Conservation (phyloP, 2,797 vertebrate genomes). For the Pseudochromis fuscus region DNA sequence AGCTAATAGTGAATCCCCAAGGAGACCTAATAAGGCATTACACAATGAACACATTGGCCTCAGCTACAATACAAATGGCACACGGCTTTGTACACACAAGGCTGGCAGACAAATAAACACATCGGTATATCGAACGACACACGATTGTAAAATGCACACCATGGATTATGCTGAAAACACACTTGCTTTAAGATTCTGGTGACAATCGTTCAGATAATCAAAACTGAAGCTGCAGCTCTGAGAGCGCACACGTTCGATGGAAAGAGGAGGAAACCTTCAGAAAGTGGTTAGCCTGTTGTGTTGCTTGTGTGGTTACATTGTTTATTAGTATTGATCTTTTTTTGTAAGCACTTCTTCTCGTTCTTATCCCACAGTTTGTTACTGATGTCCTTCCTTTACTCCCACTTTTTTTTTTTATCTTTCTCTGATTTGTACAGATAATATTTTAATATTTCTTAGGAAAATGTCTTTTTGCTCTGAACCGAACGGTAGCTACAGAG, state of each 20-base stretch:
- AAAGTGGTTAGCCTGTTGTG: conserved; percentile 59
- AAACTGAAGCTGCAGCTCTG: conserved; percentile 8
- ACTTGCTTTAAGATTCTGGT: not conserved
- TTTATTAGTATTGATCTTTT: conserved; percentile 64
- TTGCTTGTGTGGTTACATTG: conserved; percentile 59
- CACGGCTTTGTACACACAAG: conserved; percentile 33
- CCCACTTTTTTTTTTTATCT: conserved; percentile 41
- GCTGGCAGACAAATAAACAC: conserved; percentile 43
- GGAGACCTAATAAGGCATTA: conserved; percentile 61
- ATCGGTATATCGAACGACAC: conserved; percentile 11
- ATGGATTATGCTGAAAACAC: conserved; percentile 2
- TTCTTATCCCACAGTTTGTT: conserved; percentile 53
- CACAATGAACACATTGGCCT: conserved; percentile 39
- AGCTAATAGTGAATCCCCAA: conserved; percentile 64
- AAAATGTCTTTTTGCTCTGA: conserved; percentile 58
- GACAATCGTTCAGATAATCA: conserved; percentile 22
- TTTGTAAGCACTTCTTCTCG: conserved; percentile 59
- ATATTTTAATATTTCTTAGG: conserved; percentile 70
- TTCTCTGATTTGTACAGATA: conserved; percentile 77
- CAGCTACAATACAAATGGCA: conserved; percentile 46
- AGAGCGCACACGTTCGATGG: conserved; percentile 22
- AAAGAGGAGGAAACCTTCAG: conserved; percentile 59
- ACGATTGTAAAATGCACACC: conserved; percentile 32
- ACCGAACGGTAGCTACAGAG: conserved; percentile 53
- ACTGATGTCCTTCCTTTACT: conserved; percentile 46